Evolutionary conservation across 1,140 invertebrate species (phyloP), one percentile per base, ranked within the genome.

Genomic region (Neuroterus valhalla): DNA sequence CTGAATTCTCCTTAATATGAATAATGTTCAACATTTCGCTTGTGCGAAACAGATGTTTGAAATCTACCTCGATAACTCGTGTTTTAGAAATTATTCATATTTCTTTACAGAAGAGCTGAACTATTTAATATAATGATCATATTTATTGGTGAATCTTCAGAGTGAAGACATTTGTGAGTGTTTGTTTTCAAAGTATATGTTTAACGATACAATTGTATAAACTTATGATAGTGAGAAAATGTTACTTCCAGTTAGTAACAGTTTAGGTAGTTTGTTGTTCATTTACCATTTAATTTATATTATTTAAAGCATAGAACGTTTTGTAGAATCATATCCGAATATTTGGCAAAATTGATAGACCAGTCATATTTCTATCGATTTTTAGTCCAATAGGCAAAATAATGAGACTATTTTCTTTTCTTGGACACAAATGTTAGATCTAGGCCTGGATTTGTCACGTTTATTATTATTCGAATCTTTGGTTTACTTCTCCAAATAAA

Each of bases 201-300:
- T 17, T 50, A 17, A 19, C 23, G 71, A 14, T 21, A 76, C 14
- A 38, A 10, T 38, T 38, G 31, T 82, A 77, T 46, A 52, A 26
- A 48, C 23, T 26, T 17, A 38, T 38, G 17, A 21, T 42, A n/a
- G 66, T 43, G 17, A 67, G 31, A 67, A 42, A 12, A 44, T n/a
- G 48, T 50, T 50, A 17, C 48, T 21, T 50, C 6, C 19, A 50
- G 19, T 21, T n/a, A 4, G 48, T 17, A 50, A 17, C 10, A 50
- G 12, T 17, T 1, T n/a, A 50, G 8, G 3, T 50, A 50, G 31
- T 38, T 38, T 38, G 31, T 38, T 8, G 10, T 52, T 21, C 21
- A 21, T 31, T 11, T 50, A 21, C 19, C 17, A 26, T 23, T 55
- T 55, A 21, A 55, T 38, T 38, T 38, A 38, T 38, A 38, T 8